A percentile compares a stretch with the other conserved stretches of the same genome.
phyloP scores from a whole-genome alignment of 1,140 invertebrate species.

The Spodoptera frugiperda region DNA sequence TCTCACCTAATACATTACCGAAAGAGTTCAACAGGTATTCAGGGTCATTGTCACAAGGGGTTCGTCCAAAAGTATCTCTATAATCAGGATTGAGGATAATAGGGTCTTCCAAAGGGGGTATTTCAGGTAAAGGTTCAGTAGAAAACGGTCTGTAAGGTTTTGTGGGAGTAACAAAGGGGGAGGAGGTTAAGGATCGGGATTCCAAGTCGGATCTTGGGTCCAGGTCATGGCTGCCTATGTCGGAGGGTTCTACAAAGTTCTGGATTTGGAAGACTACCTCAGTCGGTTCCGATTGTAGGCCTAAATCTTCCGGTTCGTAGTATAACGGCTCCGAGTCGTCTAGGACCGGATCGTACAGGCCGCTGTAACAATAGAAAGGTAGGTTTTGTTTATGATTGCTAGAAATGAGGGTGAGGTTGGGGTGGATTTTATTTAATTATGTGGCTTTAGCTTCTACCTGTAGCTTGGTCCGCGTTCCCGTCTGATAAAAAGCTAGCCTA shows the following conservation, averaged over 20 bases:
- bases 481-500: no score
- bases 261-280: conserved; percentile 70
- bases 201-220: neutral
- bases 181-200: conserved; percentile 63
- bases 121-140: conserved; percentile 62
- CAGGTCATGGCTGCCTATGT: conserved; percentile 20
- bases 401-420: no score
- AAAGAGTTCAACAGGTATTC: conserved; percentile 12
- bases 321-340: conserved; percentile 70
- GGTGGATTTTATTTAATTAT: no score
- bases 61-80: conserved; percentile 63
- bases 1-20: conserved; percentile 54
- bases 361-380: conserved; percentile 62
- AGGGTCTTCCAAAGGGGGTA: conserved; percentile 72
- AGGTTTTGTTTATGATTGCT: no score
- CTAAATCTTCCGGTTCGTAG: conserved; percentile 72
- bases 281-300: conserved; percentile 66
- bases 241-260: conserved; percentile 54
- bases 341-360: conserved; percentile 73
- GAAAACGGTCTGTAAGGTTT: conserved; percentile 76
- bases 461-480: no score
- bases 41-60: conserved; percentile 36
- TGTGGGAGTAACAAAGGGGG: conserved; percentile 58
- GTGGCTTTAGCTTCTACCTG: no score
- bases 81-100: conserved; percentile 74